Base-by-base conservation (phyloP, 2,797 vertebrate genomes). In the Crocidura indochinensis region DNA sequence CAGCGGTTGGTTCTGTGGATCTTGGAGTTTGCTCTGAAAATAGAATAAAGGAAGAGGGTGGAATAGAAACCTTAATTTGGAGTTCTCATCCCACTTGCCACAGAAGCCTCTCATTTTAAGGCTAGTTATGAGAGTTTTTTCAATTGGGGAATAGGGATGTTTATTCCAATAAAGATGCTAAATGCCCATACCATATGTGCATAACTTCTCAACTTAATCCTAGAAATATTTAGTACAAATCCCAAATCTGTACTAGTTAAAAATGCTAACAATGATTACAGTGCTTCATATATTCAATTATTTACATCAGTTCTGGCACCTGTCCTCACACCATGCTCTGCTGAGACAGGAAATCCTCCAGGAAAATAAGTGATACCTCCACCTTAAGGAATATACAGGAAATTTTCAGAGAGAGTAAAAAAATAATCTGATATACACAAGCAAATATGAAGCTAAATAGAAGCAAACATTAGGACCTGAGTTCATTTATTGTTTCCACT, bases 181-280 rank as follows among this genome's bases (percentile, higher is more conserved):
- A 90, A 71, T 3, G n/a, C 62, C 15, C 49, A 56, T 10, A 65
- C 46, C 53, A 79, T 77, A 26, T 26, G 10, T 10, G n/a, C 56
- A 3, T 84, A 84, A 72, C 14, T 91, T 79, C 31, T 65, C 27
- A 44, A 90, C 60, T 6, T 19, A 26, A 12, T 29, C 12, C 31
- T 60, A 27, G 27, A 85, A 87, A 84, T 53, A 44, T 62, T 12
- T 38, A 84, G 74, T 14, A 15, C 38, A 46, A 31, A 12, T 64
- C 12, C 24, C 64, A 65, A 65, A 31, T 68, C 10, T 15, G 10
- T n/a, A 68, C 12, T 27, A 77, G 44, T 90, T 38, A 60, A 65
- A 84, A 92, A 29, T 44, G 22, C 71, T 74, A 60, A 38, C 51
- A 88, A 74, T 79, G 80, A 81, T 69, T 31, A 65, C 10, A 74